These are phyloP conservation scores for Cydia pomonella DNA, from an alignment of 1,140 invertebrate species.

Conservation along the genomic window DNA sequence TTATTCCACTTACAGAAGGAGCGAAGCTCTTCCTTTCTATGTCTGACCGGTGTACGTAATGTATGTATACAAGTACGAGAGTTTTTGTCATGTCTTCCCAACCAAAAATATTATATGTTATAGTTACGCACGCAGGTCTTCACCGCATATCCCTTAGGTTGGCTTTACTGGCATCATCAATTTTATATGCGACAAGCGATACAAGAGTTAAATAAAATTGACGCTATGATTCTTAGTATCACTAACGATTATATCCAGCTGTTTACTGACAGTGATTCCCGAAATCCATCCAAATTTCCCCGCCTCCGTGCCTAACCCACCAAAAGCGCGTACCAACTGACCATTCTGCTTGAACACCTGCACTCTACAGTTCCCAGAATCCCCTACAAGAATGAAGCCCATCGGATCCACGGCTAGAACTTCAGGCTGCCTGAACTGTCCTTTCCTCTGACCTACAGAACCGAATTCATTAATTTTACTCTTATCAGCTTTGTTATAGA, in stretches of 20 bases:
- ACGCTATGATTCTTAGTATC: constrained; percentile 87
- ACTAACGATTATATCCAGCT: constrained; percentile 85
- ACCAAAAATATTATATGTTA: no score
- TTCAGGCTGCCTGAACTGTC: constrained; percentile 85
- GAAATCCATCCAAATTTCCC: constrained; percentile 87
- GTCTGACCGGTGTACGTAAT: no score
- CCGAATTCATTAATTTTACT: constrained; percentile 82
- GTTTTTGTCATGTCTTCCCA: no score
- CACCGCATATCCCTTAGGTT: no score
- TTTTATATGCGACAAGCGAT: no score
- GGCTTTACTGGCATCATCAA: no score
- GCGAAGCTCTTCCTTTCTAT: no score
- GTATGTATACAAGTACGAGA: no score
- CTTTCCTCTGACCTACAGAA: constrained; percentile 82
- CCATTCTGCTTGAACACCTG: constrained; percentile 87
- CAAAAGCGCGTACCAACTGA: constrained; percentile 84
- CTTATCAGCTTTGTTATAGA: constrained; percentile 80
- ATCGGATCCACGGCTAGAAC: constrained; percentile 85
- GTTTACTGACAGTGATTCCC: constrained; percentile 84
- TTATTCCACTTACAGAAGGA: no score
- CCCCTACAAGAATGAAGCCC: constrained; percentile 88
- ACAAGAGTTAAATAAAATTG: constrained; percentile 82
- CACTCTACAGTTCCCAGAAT: constrained; percentile 88
- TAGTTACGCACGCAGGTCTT: no score
- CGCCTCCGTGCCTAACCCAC: constrained; percentile 81